Evolutionary conservation across 2,888 invertebrate genomes (phyloP).

Genomic region (Oithona nana): DNA sequence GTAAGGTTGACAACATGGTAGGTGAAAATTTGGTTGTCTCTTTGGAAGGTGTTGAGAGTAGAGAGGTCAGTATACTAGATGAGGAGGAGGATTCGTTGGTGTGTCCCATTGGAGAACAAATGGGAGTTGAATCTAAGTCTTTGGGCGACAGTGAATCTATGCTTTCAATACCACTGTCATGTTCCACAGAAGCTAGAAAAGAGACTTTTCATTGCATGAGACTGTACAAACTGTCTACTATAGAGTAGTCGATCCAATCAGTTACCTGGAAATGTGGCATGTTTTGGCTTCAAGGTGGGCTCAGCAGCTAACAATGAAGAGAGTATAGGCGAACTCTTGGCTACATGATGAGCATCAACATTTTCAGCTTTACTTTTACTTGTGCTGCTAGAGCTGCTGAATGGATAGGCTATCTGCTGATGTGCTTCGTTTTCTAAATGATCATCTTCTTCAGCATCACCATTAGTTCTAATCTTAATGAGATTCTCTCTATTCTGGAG

Average conservation of each 20-base stretch:
- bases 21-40: background rate
- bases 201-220: too few species aligned
- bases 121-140: background rate
- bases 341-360: too few species aligned
- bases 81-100: background rate
- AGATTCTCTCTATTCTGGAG: too few species aligned
- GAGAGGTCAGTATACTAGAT: background rate
- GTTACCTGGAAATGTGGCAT: background rate
- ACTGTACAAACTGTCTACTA: too few species aligned
- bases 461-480: too few species aligned
- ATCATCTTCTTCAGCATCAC: too few species aligned
- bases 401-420: too few species aligned
- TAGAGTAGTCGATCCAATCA: too few species aligned
- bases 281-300: background rate
- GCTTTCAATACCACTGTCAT: conserved; percentile 4
- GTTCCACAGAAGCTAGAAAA: background rate
- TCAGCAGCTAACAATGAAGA: background rate
- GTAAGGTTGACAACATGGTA: background rate
- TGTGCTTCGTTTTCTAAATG: too few species aligned
- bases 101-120: background rate
- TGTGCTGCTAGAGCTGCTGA: too few species aligned
- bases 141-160: background rate
- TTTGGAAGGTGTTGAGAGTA: background rate
- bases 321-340: background rate
- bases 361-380: too few species aligned